Percentiles rank a stretch among this genome's conserved stretches.
phyloP scores from a whole-genome alignment of 2,113 vertebrate genomes.

The Blennius ocellaris region DNA sequence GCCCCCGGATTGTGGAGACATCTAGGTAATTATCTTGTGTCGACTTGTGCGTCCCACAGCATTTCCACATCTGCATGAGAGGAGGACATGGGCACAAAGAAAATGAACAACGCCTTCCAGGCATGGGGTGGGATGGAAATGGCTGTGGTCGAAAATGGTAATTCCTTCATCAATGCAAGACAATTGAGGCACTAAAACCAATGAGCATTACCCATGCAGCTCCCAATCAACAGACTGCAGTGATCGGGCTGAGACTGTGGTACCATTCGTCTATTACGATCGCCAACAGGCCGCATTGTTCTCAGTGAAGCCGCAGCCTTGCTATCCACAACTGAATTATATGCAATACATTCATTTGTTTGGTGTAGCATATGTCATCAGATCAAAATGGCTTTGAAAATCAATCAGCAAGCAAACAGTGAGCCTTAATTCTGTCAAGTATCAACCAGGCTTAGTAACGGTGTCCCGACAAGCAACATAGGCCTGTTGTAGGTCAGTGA shows the following conservation, averaged over 20 bases:
- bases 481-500: too few species aligned
- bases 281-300: background rate
- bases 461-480: too few species aligned
- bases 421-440: too few species aligned
- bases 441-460: too few species aligned
- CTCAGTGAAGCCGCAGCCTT: too few species aligned
- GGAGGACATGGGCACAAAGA: constrained; percentile 50
- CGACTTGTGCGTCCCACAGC: constrained; percentile 5
- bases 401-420: too few species aligned
- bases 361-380: too few species aligned
- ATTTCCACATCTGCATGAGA: constrained; percentile 44
- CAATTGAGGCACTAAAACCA: constrained; percentile 57
- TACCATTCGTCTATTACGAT: constrained; percentile 50
- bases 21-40: constrained; percentile 59
- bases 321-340: too few species aligned
- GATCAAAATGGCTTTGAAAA: too few species aligned
- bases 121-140: constrained; percentile 40
- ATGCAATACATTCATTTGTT: too few species aligned
- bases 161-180: constrained; percentile 44
- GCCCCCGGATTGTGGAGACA: constrained; percentile 42
- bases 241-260: constrained; percentile 46
- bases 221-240: constrained; percentile 56
- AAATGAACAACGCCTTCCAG: constrained; percentile 71
- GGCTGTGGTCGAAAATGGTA: constrained; percentile 54
- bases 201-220: constrained; percentile 46